Conservation (phyloP, 2,797 vertebrate genomes). For the Fringilla coelebs region DNA sequence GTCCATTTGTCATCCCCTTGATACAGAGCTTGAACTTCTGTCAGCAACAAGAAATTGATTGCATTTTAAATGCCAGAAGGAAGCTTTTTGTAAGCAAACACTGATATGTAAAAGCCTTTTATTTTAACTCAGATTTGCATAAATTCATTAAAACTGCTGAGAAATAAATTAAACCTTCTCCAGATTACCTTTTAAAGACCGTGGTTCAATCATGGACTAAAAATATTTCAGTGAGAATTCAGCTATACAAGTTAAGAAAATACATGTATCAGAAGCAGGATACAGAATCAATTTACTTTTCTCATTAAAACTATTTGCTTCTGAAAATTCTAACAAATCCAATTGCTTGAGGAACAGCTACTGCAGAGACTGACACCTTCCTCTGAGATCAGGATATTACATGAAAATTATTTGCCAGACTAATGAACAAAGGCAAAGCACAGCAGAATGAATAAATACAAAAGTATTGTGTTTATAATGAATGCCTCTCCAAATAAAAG, state of each 20-base stretch:
- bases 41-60: not conserved
- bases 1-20: not conserved
- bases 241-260: not conserved
- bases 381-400: not conserved
- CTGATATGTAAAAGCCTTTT: not conserved
- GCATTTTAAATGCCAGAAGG: not conserved
- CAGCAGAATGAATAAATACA: not conserved
- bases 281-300: not conserved
- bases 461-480: not conserved
- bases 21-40: not conserved
- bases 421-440: not conserved
- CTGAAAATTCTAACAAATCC: not conserved
- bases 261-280: fast-evolving
- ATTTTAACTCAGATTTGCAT: not conserved
- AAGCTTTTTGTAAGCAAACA: not conserved
- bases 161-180: not conserved
- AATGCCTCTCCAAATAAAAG: not conserved
- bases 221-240: not conserved
- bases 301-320: not conserved
- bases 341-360: not conserved
- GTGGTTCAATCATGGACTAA: not conserved
- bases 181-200: not conserved
- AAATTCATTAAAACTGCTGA: constrained; percentile 1
- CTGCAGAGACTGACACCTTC: not conserved
- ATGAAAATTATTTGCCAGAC: not conserved